Base-by-base conservation (phyloP, 2,113 vertebrate genomes). In the Brachyhypopomus gauderio region DNA sequence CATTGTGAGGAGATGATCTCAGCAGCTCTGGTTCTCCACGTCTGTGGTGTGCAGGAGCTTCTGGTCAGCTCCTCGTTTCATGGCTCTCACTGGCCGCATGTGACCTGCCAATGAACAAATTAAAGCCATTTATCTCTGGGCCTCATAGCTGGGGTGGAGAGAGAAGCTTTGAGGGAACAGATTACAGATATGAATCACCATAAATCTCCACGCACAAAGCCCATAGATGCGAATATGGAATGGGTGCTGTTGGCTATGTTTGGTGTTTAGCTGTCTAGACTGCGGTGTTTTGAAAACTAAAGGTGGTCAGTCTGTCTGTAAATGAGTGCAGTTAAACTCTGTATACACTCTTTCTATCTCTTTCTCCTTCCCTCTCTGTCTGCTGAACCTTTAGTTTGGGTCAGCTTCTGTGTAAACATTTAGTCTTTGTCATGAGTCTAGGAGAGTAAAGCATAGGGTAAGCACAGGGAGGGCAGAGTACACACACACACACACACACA, bases 121-220 rank as follows among this genome's bases (percentile, higher is more conserved):
- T 70, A 84, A 86, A 81, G 84, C 77, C 86, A 86, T 88, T 89
- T 84, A 69, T 88, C 84, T 88, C 71, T 79, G 79, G 56, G 76
- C 85, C 84, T 84, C 82, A 87, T 81, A 81, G 88, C 84, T 79
- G 45, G 48, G 20, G 69, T 62, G 79, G 48, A 34, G 30, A 70
- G 48, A 55, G 69, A 58, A 72, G 63, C 71, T 87, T 87, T 82
- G 80, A 63, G n/a, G 72, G 72, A 80, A 55, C 48, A 72, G 77
- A 86, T 88, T 75, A 85, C 84, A 83, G 87, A 89, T 74, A 79
- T 74, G 73, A 88, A 83, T 87, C 73, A 86, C 75, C 64, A 58
- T 82, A 82, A 83, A 52, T 73, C 78, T 86, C 75, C 78, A 75
- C 66, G 36, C 64, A 85, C 75, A 55, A 81, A 52, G 84, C 58